Evolutionary conservation across 2,797 vertebrate species (phyloP).

Genomic region (Rhinatrema bivittatum): DNA sequence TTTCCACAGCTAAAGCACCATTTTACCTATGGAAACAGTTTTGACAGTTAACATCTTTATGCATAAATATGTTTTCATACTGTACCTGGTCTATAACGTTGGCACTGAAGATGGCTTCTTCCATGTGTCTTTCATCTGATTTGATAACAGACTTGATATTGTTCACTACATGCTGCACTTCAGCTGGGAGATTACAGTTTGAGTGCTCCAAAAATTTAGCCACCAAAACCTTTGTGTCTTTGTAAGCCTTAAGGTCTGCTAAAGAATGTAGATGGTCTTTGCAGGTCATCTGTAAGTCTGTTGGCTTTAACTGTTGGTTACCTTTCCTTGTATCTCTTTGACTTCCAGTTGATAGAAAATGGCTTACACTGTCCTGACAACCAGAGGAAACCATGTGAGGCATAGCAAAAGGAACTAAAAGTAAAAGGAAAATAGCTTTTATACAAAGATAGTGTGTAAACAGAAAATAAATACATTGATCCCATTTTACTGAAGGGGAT

Average conservation of each 20-base stretch:
- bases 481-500: too few species aligned
- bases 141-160: conserved; percentile 80
- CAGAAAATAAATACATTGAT: background rate
- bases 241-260: conserved; percentile 85
- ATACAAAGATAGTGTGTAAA: background rate
- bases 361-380: conserved; percentile 39
- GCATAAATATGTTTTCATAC: too few species aligned
- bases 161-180: conserved; percentile 86
- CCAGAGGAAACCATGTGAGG: conserved; percentile 37
- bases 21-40: too few species aligned
- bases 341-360: conserved; percentile 36
- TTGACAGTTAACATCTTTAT: too few species aligned
- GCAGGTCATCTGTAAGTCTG: conserved; percentile 44
- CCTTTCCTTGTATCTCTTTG: conserved; percentile 57
- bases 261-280: conserved; percentile 74
- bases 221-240: conserved; percentile 89
- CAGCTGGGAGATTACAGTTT: conserved; percentile 76
- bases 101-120: conserved; percentile 86
- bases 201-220: conserved; percentile 93
- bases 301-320: conserved; percentile 60
- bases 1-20: too few species aligned
- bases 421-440: conserved; percentile 1
- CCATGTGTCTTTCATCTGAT: conserved; percentile 83
- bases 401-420: conserved; percentile 43
- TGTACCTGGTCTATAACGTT: conserved; percentile 82